These are phyloP conservation scores for Microcebus tavaratra DNA, from an alignment of 2,113 vertebrate species.

Conservation along the genomic window DNA sequence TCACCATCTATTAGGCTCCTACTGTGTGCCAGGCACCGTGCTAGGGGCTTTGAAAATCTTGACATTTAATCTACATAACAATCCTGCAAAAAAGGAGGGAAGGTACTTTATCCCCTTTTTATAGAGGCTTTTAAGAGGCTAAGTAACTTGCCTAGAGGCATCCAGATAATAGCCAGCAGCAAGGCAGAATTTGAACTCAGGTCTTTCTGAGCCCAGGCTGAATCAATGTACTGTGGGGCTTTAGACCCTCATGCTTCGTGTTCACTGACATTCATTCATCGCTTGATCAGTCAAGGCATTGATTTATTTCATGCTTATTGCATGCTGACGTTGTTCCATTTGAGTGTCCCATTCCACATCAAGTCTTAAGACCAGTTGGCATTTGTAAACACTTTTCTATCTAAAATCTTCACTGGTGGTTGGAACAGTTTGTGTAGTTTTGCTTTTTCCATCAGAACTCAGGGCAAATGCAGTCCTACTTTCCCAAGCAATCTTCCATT, in stretches of 20 bases:
- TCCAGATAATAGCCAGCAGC: neutral
- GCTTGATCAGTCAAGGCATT: neutral
- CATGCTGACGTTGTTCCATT: neutral
- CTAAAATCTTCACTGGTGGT: neutral
- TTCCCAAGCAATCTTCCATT: neutral
- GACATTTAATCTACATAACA: conserved; percentile 38
- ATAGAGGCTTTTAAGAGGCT: neutral
- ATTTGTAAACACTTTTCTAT: neutral
- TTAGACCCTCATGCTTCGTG: neutral
- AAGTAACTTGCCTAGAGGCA: neutral
- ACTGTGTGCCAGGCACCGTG: conserved; percentile 51
- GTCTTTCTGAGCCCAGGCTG: neutral
- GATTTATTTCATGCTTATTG: neutral
- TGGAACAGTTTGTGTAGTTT: conserved; percentile 14
- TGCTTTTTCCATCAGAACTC: conserved; percentile 28
- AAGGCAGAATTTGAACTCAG: conserved; percentile 49
- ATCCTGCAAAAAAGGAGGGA: neutral
- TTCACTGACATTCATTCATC: neutral
- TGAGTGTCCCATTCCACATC: neutral
- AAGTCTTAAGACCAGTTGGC: neutral
- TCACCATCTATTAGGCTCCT: conserved; percentile 44
- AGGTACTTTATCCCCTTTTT: neutral
- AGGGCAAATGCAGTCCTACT: neutral
- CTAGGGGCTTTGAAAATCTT: conserved; percentile 40
- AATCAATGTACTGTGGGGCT: neutral